Evolutionary conservation across 2,797 vertebrate genomes (phyloP).

Genomic region (Crenichthys baileyi): DNA sequence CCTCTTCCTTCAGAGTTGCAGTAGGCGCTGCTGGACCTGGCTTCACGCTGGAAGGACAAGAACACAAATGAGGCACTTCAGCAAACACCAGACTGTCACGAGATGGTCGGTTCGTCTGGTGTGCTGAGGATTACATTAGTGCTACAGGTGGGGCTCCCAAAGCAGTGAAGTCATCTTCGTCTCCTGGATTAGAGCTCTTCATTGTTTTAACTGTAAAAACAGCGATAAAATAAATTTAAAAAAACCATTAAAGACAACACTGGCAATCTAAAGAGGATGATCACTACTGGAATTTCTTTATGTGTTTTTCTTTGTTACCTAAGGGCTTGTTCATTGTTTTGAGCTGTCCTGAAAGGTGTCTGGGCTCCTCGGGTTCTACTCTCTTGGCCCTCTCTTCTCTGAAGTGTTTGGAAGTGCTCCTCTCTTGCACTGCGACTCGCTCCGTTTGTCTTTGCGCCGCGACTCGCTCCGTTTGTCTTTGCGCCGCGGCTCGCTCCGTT

Average conservation of each 20-base stretch:
- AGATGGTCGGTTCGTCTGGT: neutral
- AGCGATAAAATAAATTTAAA: neutral
- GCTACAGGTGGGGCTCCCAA: constrained; percentile 74
- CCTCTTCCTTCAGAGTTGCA: constrained; percentile 89
- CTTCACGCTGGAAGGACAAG: constrained; percentile 51
- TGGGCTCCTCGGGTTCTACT: constrained; percentile 78
- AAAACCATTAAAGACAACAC: neutral
- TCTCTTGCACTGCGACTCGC: constrained; percentile 81
- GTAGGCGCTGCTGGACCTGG: constrained; percentile 29
- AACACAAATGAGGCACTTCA: neutral
- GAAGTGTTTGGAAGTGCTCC: constrained; percentile 76
- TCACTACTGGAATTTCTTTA: neutral
- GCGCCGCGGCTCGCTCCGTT: neutral
- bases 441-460: constrained; percentile 80
- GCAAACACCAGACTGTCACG: neutral
- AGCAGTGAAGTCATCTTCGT: constrained; percentile 85
- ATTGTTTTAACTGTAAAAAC: constrained; percentile 70
- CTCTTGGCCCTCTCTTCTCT: constrained; percentile 81
- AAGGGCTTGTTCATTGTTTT: constrained; percentile 71
- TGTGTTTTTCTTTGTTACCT: constrained; percentile 57
- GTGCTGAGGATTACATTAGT: constrained; percentile 53
- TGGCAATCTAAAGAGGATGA: neutral
- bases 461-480: neutral
- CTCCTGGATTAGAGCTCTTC: constrained; percentile 75
- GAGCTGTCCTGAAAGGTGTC: constrained; percentile 63